These are phyloP conservation scores for Laticauda colubrina DNA, from an alignment of 2,113 vertebrate genomes.

Conservation along the genomic window DNA sequence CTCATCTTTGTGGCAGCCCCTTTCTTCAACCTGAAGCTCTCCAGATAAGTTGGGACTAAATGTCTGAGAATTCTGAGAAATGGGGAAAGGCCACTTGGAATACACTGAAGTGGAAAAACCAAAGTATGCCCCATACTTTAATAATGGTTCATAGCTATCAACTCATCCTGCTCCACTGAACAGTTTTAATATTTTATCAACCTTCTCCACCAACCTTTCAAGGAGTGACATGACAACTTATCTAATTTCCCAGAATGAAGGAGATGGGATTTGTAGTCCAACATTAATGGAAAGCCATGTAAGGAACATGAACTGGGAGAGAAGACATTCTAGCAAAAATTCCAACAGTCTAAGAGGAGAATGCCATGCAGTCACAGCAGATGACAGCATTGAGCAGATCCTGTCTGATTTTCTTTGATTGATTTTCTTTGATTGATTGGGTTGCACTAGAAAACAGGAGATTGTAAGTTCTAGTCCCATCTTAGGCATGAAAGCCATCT, in stretches of 20 bases:
- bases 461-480: not conserved
- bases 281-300: not conserved
- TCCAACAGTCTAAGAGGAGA: not conserved
- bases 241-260: not conserved
- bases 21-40: not conserved
- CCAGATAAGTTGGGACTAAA: not conserved
- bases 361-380: not conserved
- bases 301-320: not conserved
- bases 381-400: not conserved
- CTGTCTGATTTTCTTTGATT: not conserved
- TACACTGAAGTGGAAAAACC: not conserved
- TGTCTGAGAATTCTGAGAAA: not conserved
- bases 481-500: not conserved
- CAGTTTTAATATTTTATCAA: not conserved
- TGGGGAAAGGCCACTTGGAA: not conserved
- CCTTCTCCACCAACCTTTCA: not conserved
- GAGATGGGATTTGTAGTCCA: not conserved
- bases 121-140: not conserved
- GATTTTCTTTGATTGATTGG: no score
- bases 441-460: not conserved
- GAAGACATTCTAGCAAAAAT: not conserved
- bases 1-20: not conserved
- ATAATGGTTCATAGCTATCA: not conserved
- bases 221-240: not conserved
- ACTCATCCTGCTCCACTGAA: not conserved